Evolutionary conservation across 2,113 vertebrate species (phyloP).

Genomic region (Mesitornis unicolor): DNA sequence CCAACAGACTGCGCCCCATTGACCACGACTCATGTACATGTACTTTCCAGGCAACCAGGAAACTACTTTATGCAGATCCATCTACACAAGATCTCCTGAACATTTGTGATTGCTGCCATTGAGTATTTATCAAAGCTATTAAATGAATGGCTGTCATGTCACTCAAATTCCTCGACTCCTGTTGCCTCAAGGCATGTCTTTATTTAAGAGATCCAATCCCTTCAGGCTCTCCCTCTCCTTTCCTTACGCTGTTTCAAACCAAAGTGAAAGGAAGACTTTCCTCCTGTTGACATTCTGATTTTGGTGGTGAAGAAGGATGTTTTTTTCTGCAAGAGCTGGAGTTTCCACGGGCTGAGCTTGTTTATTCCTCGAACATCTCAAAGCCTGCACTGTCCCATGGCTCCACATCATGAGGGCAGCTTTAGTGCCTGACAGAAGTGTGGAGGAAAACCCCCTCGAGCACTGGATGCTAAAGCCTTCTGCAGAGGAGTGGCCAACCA

Average conservation of each 20-base stretch:
- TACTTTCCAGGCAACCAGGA: not conserved
- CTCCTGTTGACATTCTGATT: not conserved
- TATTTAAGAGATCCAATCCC: not conserved
- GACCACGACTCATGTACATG: no score
- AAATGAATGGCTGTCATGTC: fast-evolving
- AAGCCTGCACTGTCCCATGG: not conserved
- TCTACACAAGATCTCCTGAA: not conserved
- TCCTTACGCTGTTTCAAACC: not conserved
- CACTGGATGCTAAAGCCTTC: not conserved
- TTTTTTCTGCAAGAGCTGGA: not conserved
- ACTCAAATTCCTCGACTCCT: not conserved
- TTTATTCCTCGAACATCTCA: not conserved
- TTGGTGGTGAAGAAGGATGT: not conserved
- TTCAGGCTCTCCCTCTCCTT: not conserved
- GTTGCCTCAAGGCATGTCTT: not conserved
- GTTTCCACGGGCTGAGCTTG: not conserved
- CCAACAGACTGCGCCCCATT: no score
- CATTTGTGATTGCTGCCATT: not conserved
- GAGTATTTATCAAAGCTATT: not conserved
- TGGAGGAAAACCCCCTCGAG: not conserved
- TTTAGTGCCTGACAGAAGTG: not conserved
- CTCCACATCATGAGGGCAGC: not conserved
- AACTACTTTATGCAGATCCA: not conserved
- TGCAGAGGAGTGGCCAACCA: not conserved
- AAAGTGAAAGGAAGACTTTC: not conserved